Percentiles rank a stretch among this genome's conserved stretches.
phyloP scores from a whole-genome alignment of 2,797 vertebrate species.

The Amblyraja radiata region DNA sequence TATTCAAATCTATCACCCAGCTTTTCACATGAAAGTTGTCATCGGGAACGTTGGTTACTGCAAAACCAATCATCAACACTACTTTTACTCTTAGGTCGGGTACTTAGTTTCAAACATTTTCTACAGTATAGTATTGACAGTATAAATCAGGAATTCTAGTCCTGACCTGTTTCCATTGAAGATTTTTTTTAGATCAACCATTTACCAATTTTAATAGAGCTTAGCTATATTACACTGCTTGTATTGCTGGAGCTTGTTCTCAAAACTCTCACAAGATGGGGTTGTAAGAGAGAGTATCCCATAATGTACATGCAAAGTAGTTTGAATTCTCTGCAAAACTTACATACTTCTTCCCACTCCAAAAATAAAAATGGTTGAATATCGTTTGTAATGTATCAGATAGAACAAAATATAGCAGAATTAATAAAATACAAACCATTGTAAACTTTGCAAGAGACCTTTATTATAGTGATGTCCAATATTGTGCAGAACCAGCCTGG shows the following conservation, averaged over 20 bases:
- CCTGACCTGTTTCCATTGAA: neutral
- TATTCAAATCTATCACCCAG: neutral
- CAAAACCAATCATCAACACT: neutral
- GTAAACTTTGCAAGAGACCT: neutral
- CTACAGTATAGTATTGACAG: neutral
- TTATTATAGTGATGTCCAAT: constrained; percentile 11
- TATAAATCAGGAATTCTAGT: neutral
- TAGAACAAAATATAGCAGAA: neutral
- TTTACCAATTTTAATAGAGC: neutral
- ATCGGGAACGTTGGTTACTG: neutral
- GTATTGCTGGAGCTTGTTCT: constrained; percentile 30
- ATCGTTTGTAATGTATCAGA: neutral
- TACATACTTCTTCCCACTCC: neutral
- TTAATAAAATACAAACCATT: constrained; percentile 34
- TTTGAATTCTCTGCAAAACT: neutral
- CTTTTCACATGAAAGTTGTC: neutral
- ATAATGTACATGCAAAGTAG: neutral
- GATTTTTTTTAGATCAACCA: constrained; percentile 1
- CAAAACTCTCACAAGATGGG: neutral
- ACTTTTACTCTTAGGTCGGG: neutral
- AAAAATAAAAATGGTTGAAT: neutral
- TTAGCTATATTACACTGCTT: neutral
- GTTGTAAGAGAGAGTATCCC: constrained; percentile 35
- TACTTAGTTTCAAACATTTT: neutral
- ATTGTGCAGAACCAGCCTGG: constrained; percentile 7